Percentiles rank a stretch among this genome's conserved stretches.
Evolutionary conservation across 2,888 invertebrate genomes (phyloP).

Genomic region (Synanthedon andrenaeformis): DNA sequence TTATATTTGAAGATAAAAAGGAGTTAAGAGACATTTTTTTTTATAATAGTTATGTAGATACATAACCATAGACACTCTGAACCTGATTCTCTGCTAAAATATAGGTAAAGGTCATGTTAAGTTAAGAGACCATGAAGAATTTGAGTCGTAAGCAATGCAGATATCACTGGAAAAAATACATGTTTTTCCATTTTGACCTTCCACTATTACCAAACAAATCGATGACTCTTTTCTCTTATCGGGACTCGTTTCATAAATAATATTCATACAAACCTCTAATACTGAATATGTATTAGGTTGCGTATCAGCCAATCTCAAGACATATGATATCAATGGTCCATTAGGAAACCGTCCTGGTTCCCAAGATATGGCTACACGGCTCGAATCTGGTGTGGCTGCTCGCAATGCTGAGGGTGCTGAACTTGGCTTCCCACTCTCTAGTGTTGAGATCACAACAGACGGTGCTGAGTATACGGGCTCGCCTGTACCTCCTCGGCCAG

Average conservation of each 20-base stretch:
- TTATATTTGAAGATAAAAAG: background rate
- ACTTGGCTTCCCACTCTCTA: slow-evolving; percentile 78
- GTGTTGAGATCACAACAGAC: slow-evolving; percentile 81
- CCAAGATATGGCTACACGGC: slow-evolving; percentile 90
- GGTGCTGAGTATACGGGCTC: slow-evolving; percentile 81
- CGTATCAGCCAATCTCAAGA: slow-evolving; percentile 75
- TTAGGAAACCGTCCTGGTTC: slow-evolving; percentile 87
- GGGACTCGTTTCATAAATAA: too few species aligned
- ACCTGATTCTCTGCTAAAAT: too few species aligned
- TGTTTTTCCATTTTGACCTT: too few species aligned
- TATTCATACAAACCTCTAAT: slow-evolving; percentile 68
- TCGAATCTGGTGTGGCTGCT: slow-evolving; percentile 83
- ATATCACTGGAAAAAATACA: background rate
- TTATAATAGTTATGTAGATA: background rate
- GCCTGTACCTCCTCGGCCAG: slow-evolving; percentile 75
- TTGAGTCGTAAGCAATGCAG: background rate
- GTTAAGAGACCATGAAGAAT: too few species aligned
- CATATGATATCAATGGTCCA: slow-evolving; percentile 89
- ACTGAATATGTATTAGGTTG: slow-evolving; percentile 70
- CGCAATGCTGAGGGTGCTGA: slow-evolving; percentile 82
- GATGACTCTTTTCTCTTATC: too few species aligned
- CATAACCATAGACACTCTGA: too few species aligned
- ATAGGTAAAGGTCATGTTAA: too few species aligned
- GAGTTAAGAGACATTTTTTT: background rate
- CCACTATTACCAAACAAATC: too few species aligned